These are phyloP conservation scores for Aethes cnicana DNA, from an alignment of 2,888 invertebrate species.

Conservation along the genomic window DNA sequence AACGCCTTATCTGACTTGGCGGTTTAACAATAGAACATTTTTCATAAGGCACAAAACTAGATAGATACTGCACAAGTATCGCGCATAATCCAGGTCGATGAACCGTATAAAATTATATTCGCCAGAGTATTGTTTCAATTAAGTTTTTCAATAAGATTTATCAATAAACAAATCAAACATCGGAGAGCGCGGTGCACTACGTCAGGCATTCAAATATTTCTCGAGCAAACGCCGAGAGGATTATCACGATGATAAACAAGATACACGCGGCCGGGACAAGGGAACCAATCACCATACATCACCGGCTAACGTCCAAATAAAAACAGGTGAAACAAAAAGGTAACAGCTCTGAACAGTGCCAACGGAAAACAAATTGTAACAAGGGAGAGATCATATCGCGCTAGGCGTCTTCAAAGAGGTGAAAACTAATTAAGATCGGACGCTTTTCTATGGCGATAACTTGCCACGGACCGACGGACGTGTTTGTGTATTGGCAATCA, in stretches of 20 bases:
- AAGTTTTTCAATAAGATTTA: conserved; percentile 64
- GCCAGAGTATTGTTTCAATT: conserved; percentile 66
- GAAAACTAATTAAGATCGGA: conserved; percentile 82
- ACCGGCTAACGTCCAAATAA: conserved; percentile 72
- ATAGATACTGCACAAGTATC: conserved; percentile 60
- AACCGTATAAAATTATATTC: conserved; percentile 67
- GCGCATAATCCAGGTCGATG: conserved; percentile 47
- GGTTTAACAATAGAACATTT: conserved; percentile 68
- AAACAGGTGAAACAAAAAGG: conserved; percentile 73
- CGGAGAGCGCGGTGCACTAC: conserved; percentile 50
- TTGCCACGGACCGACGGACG: conserved; percentile 68
- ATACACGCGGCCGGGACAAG: conserved; percentile 71
- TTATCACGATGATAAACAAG: conserved; percentile 79
- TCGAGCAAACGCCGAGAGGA: conserved; percentile 65
- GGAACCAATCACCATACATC: conserved; percentile 82
- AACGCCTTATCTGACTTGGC: conserved; percentile 58
- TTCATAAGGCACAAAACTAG: conserved; percentile 57
- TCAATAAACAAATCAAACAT: conserved; percentile 69
- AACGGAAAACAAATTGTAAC: conserved; percentile 80
- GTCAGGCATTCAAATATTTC: conserved; percentile 69
- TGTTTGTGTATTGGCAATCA: conserved; percentile 78
- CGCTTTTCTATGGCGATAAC: conserved; percentile 80
- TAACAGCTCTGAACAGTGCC: conserved; percentile 68
- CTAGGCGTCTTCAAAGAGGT: conserved; percentile 79
- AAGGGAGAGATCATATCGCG: conserved; percentile 76